phyloP scores from a whole-genome alignment of 2,888 invertebrate genomes.

The Unio delphinus region DNA sequence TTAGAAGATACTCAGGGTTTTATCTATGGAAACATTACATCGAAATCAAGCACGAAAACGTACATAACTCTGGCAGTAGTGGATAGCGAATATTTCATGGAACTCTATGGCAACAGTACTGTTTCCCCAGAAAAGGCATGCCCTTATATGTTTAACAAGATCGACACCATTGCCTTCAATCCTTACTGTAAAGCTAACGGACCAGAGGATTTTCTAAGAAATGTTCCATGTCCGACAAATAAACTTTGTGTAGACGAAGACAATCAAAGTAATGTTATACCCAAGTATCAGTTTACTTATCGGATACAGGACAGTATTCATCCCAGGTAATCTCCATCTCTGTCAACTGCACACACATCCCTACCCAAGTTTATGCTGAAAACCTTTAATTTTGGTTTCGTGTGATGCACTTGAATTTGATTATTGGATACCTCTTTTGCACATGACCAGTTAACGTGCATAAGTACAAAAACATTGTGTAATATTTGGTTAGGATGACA shows the following conservation, averaged over 20 bases:
- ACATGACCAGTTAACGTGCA: no score
- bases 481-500: no score
- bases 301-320: constrained; percentile 90
- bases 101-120: constrained; percentile 88
- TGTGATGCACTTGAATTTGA: no score
- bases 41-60: constrained; percentile 70
- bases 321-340: constrained; percentile 80
- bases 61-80: constrained; percentile 90
- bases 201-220: constrained; percentile 84
- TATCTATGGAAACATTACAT: constrained; percentile 95
- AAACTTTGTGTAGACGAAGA: constrained; percentile 88
- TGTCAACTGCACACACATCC: no score
- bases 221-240: constrained; percentile 86
- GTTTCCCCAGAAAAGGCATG: constrained; percentile 77
- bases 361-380: no score
- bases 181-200: constrained; percentile 85
- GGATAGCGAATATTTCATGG: constrained; percentile 89
- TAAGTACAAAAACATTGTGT: no score
- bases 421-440: no score
- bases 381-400: no score
- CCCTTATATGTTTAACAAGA: constrained; percentile 86
- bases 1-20: constrained; percentile 91
- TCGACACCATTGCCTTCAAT: constrained; percentile 88
- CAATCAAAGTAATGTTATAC: constrained; percentile 85
- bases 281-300: constrained; percentile 93